A percentile compares a stretch with the other conserved stretches of the same genome.
Evolutionary conservation across 1,140 invertebrate species (phyloP).

Genomic region (Euglossa dilemma): DNA sequence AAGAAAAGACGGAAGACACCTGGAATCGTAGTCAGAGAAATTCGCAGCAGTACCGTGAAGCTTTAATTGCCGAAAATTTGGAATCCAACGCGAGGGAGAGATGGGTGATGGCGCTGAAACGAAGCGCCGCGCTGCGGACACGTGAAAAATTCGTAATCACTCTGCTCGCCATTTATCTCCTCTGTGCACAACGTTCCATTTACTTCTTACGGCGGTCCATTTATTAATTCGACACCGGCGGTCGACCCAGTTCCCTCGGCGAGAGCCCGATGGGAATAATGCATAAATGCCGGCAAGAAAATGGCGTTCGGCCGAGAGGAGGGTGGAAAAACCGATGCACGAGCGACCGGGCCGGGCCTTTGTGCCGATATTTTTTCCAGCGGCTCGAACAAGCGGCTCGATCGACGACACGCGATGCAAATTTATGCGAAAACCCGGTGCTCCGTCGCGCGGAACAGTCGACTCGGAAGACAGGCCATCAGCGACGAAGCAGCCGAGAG

Average conservation of each 20-base stretch:
- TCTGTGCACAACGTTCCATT: slow-evolving; percentile 8
- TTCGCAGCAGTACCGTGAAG: not conserved
- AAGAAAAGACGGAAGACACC: no score
- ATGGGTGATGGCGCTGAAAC: not conserved
- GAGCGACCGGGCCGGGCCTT: slow-evolving; percentile 44
- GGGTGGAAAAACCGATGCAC: slow-evolving; percentile 45
- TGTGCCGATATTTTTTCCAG: slow-evolving; percentile 34
- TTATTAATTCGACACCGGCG: slow-evolving; percentile 31
- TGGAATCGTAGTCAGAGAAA: no score
- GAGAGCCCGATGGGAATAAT: slow-evolving; percentile 53
- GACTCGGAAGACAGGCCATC: slow-evolving; percentile 46
- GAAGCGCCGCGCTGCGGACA: not conserved
- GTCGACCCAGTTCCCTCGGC: slow-evolving; percentile 16
- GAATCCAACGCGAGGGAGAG: no score
- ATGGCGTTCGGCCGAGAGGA: slow-evolving; percentile 11
- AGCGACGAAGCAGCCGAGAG: slow-evolving; percentile 32
- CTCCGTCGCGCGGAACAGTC: slow-evolving; percentile 21
- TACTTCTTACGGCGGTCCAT: slow-evolving; percentile 27
- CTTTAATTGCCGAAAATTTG: not conserved
- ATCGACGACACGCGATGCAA: slow-evolving; percentile 47
- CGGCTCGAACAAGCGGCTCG: slow-evolving; percentile 4
- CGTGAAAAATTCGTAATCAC: slow-evolving; percentile 4
- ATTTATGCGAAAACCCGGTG: slow-evolving; percentile 52
- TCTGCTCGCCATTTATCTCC: not conserved
- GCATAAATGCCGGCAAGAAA: slow-evolving; percentile 59